Percentiles rank a stretch among this genome's conserved stretches.
Evolutionary conservation across 2,113 vertebrate genomes (phyloP).

Genomic region (Phyllopteryx taeniolatus): DNA sequence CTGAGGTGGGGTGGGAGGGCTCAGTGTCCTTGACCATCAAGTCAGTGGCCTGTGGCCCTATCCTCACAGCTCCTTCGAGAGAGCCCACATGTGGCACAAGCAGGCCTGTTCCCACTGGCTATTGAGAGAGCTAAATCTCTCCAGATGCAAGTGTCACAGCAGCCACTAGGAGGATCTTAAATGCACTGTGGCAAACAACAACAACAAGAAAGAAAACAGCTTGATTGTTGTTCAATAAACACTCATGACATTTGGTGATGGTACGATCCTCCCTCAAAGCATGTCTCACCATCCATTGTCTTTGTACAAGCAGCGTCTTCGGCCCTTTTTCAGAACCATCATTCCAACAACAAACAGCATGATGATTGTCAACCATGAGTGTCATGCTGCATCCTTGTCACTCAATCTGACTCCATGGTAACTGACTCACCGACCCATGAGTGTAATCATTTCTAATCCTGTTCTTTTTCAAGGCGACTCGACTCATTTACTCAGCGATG

Average conservation of each 20-base stretch:
- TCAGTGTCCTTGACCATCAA: constrained; percentile 77
- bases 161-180: constrained; percentile 39
- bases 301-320: neutral
- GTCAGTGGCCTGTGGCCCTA: constrained; percentile 67
- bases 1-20: constrained; percentile 54
- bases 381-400: neutral
- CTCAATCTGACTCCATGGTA: neutral
- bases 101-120: constrained; percentile 49
- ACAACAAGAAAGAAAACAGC: neutral
- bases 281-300: constrained; percentile 9
- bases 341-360: constrained; percentile 11
- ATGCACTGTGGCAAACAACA: constrained; percentile 13
- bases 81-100: constrained; percentile 52
- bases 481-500: constrained; percentile 50
- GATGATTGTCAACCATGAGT: neutral
- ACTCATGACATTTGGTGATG: constrained; percentile 22
- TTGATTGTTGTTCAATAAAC: neutral
- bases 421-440: constrained; percentile 43
- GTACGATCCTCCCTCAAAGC: constrained; percentile 17
- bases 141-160: constrained; percentile 46
- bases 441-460: constrained; percentile 37
- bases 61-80: constrained; percentile 48
- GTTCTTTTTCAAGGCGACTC: constrained; percentile 41
- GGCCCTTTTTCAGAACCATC: neutral
- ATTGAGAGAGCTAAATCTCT: constrained; percentile 52